phyloP scores from a whole-genome alignment of 2,888 invertebrate genomes.

The Steromphala cineraria region DNA sequence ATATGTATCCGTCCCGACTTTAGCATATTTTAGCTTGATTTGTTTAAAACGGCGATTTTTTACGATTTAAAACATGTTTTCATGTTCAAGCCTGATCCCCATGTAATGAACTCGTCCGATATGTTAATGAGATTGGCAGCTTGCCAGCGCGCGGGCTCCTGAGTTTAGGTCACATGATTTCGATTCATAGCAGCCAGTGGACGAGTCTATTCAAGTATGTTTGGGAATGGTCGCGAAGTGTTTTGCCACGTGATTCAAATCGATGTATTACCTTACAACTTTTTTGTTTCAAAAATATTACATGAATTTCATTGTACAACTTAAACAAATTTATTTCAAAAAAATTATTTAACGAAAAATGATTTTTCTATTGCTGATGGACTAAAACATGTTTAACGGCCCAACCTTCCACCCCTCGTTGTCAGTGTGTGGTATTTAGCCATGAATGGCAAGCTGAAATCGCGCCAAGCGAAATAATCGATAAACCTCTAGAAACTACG shows the following conservation, averaged over 20 bases:
- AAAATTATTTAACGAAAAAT: too few relatives aligned
- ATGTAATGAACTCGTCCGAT: not conserved
- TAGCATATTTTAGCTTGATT: not conserved
- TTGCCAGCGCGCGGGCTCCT: slow-evolving; percentile 33
- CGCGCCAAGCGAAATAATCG: not conserved
- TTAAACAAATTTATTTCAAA: too few relatives aligned
- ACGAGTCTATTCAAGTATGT: slow-evolving; percentile 9
- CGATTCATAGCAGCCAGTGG: not conserved
- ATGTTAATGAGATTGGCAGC: slow-evolving; percentile 25
- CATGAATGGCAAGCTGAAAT: slow-evolving; percentile 8
- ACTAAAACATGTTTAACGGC: not conserved
- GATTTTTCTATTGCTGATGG: not conserved
- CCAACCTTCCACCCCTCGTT: not conserved
- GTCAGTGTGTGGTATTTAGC: not conserved
- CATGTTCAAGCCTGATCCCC: not conserved
- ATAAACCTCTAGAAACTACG: not conserved
- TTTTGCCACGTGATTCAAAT: not conserved
- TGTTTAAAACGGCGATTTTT: not conserved
- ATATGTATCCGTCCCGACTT: not conserved
- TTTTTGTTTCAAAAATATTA: not conserved
- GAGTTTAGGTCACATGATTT: slow-evolving; percentile 27
- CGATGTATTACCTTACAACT: not conserved
- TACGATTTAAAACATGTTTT: not conserved
- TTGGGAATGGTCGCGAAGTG: not conserved
- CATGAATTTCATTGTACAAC: too few relatives aligned